Evolutionary conservation across 2,113 vertebrate genomes (phyloP), one percentile per base, ranked within the genome.

Genomic region (Centropristis striata): DNA sequence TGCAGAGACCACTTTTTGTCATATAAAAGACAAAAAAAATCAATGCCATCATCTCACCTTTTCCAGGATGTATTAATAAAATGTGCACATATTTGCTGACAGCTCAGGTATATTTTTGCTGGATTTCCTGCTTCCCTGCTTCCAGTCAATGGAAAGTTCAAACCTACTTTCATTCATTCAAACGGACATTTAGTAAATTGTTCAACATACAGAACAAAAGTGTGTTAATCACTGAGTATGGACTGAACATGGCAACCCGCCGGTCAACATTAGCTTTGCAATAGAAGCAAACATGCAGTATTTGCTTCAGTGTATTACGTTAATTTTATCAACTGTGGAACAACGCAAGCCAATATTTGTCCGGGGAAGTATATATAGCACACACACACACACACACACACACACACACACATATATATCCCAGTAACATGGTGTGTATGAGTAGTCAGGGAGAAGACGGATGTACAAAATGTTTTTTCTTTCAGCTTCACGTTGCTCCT

Each of bases 241-340:
- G 70, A 39, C 76, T 72, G 32, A 68, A 71, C 59, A 53, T 21
- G 18, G 21, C 32, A 61, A 57, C 61, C 28, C 8, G 59, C 44
- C 41, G 28, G 36, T 39, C 53, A 50, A 55, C 50, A 55, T 59
- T 53, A 57, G 73, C 77, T 63, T 18, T 28, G 71, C 57, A 27
- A 51, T 37, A 28, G 71, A 88, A 53, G 80, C 71, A 87, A 78
- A 87, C 50, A 79, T 10, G 4, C 42, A 36, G 46, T 25, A 54
- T 82, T 76, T 78, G 37, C 41, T 15, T 59, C 41, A 18, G 28
- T 39, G 27, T 32, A 54, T 69, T 41, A 51, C 16, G 21, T 46
- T n/a, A 49, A 49, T 50, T 39, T 8, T 42, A 36, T 61, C 57
- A 28, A 21, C 47, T 18, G 55, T 28, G 28, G 47, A 3, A 8